phyloP scores from a whole-genome alignment of 2,888 invertebrate species.

The Tetramorium bicarinatum region DNA sequence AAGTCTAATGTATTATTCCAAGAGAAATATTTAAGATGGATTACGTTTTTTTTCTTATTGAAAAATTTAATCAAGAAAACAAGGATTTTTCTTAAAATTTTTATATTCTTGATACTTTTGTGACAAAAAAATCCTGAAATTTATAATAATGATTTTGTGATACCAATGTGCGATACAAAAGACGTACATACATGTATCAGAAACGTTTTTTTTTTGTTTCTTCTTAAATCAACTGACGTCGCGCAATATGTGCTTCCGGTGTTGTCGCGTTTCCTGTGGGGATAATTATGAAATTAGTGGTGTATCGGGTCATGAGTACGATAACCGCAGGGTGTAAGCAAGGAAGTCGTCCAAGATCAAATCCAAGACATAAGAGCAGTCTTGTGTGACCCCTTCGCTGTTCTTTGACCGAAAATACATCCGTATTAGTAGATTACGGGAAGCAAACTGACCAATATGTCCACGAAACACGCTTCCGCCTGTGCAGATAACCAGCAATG shows the following conservation, averaged over 20 bases:
- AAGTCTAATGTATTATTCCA: neutral
- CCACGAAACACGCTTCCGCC: slow-evolving; percentile 57
- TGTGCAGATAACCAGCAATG: slow-evolving; percentile 38
- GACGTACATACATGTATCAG: neutral
- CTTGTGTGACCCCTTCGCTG: slow-evolving; percentile 66
- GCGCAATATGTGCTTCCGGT: slow-evolving; percentile 65
- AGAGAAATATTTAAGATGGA: neutral
- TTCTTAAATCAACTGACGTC: slow-evolving; percentile 43
- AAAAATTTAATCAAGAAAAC: neutral
- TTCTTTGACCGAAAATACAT: slow-evolving; percentile 59
- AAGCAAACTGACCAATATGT: slow-evolving; percentile 63
- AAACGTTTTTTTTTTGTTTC: neutral
- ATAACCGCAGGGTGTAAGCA: slow-evolving; percentile 69
- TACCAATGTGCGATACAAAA: neutral
- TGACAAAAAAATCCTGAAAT: neutral
- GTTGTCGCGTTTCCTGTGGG: slow-evolving; percentile 62
- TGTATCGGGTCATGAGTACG: slow-evolving; percentile 71
- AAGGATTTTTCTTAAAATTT: neutral
- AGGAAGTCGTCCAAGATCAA: slow-evolving; percentile 69
- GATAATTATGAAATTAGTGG: slow-evolving; percentile 78
- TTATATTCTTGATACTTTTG: neutral
- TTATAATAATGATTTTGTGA: neutral
- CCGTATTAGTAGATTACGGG: slow-evolving; percentile 58
- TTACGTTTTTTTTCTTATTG: neutral
- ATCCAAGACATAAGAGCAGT: slow-evolving; percentile 62